Conservation (phyloP, 2,113 vertebrate species). For the Micromys minutus region DNA sequence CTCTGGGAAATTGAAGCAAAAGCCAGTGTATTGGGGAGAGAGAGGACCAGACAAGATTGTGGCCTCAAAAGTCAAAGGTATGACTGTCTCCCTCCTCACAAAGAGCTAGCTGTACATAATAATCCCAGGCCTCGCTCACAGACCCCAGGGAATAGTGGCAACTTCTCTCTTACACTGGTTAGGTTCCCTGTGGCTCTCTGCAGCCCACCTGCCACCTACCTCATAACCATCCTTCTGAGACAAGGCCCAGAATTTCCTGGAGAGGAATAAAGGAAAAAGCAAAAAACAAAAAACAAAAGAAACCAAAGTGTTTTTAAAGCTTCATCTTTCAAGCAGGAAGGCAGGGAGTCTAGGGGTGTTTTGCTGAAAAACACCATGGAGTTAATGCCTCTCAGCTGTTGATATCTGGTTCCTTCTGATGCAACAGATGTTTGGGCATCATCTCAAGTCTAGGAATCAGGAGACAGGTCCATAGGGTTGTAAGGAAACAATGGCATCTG, state of each 20-base stretch:
- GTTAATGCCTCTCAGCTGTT: constrained; percentile 9
- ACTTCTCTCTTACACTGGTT: background rate
- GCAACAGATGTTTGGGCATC: constrained; percentile 49
- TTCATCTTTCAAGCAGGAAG: constrained; percentile 2
- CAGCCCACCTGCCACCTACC: background rate
- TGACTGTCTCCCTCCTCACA: background rate
- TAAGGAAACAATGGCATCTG: constrained; percentile 14
- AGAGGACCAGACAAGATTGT: background rate
- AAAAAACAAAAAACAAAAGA: too few relatives aligned
- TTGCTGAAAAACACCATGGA: constrained; percentile 5
- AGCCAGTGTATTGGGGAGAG: background rate
- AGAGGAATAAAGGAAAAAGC: background rate
- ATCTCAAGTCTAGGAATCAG: constrained; percentile 43
- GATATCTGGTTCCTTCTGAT: background rate
- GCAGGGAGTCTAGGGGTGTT: background rate
- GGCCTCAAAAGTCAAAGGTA: background rate
- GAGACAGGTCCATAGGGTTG: constrained; percentile 22
- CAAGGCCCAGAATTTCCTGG: background rate
- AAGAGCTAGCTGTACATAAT: background rate
- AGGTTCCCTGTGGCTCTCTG: background rate
- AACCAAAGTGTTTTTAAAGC: background rate
- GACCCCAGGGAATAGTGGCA: background rate
- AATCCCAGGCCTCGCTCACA: background rate
- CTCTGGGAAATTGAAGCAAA: background rate
- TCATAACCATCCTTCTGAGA: constrained; percentile 13